Evolutionary conservation across 2,113 vertebrate genomes (phyloP).

Genomic region (Heloderma charlesbogerti): DNA sequence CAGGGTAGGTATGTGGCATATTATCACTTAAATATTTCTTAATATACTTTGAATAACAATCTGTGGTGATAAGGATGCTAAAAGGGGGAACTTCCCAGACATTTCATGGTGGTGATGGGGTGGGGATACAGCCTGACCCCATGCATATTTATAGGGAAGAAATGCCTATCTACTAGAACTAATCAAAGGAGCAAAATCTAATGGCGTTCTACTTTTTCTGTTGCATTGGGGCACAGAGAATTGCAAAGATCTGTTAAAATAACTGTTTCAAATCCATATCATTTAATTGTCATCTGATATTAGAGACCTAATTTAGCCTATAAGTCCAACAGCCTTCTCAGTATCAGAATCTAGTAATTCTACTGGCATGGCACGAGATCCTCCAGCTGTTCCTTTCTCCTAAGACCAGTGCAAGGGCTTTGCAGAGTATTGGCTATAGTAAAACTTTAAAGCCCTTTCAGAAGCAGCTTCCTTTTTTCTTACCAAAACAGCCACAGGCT

Average conservation of each 20-base stretch:
- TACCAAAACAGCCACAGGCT: neutral
- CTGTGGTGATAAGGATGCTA: neutral
- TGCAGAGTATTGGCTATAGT: neutral
- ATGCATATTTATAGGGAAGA: constrained; percentile 4
- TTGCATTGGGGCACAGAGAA: constrained; percentile 29
- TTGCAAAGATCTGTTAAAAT: constrained; percentile 4
- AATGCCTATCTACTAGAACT: constrained; percentile 6
- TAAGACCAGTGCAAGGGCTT: neutral
- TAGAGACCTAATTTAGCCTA: neutral
- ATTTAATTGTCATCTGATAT: neutral
- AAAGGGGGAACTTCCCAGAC: neutral
- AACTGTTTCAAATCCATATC: neutral
- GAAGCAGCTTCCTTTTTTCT: neutral
- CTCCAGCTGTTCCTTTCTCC: neutral
- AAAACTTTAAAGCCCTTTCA: neutral
- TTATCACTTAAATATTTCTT: neutral
- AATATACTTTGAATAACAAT: no score
- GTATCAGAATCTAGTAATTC: no score
- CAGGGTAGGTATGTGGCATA: neutral
- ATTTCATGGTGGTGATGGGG: neutral
- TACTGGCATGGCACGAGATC: neutral
- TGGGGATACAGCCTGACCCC: neutral
- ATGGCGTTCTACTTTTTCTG: neutral
- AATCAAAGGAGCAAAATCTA: constrained; percentile 27
- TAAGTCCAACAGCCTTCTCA: neutral